phyloP scores from a whole-genome alignment of 2,797 vertebrate genomes.

The Columba guinea region DNA sequence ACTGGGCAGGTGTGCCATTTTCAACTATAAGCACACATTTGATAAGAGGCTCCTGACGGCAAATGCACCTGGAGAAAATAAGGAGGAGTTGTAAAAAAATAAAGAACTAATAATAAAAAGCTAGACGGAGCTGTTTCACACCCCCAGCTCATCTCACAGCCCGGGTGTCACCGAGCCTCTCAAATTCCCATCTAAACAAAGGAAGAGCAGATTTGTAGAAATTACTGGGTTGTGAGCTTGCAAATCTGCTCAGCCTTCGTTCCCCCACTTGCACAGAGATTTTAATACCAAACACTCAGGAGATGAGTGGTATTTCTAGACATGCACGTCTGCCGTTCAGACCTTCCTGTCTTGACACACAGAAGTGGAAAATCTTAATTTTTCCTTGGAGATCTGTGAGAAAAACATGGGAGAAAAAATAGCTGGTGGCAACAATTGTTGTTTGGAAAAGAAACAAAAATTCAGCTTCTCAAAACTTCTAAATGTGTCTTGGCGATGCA shows the following conservation, averaged over 20 bases:
- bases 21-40: constrained; percentile 69
- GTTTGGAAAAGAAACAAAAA: constrained; percentile 31
- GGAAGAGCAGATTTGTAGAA: constrained; percentile 51
- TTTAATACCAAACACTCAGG: constrained; percentile 33
- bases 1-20: constrained; percentile 78
- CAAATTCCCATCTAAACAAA: constrained; percentile 70
- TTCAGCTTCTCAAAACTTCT: not conserved
- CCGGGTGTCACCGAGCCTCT: constrained; percentile 52
- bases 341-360: not conserved
- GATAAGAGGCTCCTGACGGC: constrained; percentile 70
- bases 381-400: constrained; percentile 15
- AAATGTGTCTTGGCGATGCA: not conserved
- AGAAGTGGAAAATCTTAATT: constrained; percentile 22
- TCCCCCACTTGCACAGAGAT: not conserved
- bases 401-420: constrained; percentile 27
- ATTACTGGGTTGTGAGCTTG: constrained; percentile 48
- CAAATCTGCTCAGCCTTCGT: constrained; percentile 49
- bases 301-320: constrained; percentile 43
- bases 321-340: constrained; percentile 15
- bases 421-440: constrained; percentile 42
- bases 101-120: not conserved
- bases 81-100: constrained; percentile 31
- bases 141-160: constrained; percentile 19
- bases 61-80: constrained; percentile 74
- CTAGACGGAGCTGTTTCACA: constrained; percentile 49